phyloP scores from a whole-genome alignment of 2,113 vertebrate genomes.

The Nestor notabilis region DNA sequence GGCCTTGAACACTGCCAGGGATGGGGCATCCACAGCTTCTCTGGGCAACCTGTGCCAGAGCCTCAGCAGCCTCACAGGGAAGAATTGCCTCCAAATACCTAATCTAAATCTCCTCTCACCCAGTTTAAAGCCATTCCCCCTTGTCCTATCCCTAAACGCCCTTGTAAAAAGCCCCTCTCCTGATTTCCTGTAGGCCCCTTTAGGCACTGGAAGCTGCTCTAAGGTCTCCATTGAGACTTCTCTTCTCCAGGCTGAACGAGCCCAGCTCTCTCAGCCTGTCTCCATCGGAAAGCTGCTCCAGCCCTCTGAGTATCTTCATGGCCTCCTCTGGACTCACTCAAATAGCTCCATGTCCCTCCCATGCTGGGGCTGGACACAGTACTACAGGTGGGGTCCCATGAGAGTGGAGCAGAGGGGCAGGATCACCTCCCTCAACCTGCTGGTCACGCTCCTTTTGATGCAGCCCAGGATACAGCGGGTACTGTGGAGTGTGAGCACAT shows the following conservation, averaged over 20 bases:
- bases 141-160: neutral
- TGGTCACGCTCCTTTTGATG: neutral
- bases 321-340: neutral
- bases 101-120: neutral
- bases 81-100: neutral
- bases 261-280: neutral
- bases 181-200: neutral
- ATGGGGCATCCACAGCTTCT: neutral
- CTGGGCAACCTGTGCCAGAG: neutral
- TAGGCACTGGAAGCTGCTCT: neutral
- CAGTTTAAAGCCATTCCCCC: neutral
- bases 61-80: neutral
- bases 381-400: neutral
- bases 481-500: neutral
- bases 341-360: neutral
- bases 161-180: neutral
- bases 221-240: neutral
- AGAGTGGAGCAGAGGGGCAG: neutral
- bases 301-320: neutral
- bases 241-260: neutral
- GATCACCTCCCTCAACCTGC: neutral
- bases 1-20: neutral
- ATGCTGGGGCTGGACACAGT: neutral
- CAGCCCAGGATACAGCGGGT: neutral
- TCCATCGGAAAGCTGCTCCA: neutral